phyloP scores from a whole-genome alignment of 2,797 vertebrate species.

The Acrossocheilus fasciatus region DNA sequence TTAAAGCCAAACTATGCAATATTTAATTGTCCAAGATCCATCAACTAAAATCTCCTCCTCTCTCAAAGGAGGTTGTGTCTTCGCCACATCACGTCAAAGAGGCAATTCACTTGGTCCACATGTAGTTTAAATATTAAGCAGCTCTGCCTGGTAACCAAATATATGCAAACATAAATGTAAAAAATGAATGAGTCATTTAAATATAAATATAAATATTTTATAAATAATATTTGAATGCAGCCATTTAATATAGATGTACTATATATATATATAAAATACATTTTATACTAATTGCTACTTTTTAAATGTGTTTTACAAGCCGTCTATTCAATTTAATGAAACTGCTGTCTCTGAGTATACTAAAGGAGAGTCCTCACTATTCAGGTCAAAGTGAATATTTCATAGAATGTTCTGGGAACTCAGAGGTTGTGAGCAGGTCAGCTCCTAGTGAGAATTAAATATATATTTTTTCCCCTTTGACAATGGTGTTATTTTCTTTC shows the following conservation, averaged over 20 bases:
- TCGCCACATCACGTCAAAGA: constrained; percentile 61
- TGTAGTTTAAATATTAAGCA: constrained; percentile 78
- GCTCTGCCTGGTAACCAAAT: constrained; percentile 76
- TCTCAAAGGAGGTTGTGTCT: constrained; percentile 3
- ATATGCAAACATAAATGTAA: constrained; percentile 17
- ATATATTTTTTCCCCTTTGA: neutral
- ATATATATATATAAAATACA: neutral
- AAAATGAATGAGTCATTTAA: neutral
- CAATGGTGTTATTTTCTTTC: neutral
- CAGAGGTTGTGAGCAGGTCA: constrained; percentile 8
- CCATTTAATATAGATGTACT: neutral
- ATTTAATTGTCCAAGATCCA: neutral
- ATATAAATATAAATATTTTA: neutral
- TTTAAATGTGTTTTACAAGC: neutral
- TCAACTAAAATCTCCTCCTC: neutral
- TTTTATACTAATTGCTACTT: neutral
- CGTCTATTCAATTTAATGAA: neutral
- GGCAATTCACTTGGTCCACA: constrained; percentile 66
- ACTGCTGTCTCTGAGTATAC: neutral
- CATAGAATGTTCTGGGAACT: neutral
- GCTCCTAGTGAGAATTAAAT: neutral
- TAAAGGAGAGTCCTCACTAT: neutral
- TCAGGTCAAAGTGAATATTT: constrained; percentile 47
- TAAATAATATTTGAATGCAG: neutral
- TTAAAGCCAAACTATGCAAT: constrained; percentile 1